Conservation (phyloP, 2,888 invertebrate species). For the Hypsopygia costalis region DNA sequence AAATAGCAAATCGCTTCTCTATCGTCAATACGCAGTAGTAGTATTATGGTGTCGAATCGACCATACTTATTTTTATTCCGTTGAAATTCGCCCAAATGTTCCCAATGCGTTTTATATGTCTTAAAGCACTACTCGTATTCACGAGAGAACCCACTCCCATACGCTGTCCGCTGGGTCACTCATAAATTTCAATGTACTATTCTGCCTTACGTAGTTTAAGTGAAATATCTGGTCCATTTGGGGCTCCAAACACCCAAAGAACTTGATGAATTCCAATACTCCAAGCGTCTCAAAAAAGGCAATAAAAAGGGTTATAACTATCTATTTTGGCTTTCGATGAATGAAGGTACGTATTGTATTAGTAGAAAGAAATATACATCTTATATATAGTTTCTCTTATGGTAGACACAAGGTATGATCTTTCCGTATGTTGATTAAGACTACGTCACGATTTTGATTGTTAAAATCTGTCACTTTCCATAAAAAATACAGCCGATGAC, state of each 20-base stretch:
- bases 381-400: too few relatives aligned
- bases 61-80: too few relatives aligned
- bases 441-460: too few relatives aligned
- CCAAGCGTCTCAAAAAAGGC: constrained; percentile 37
- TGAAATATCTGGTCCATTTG: constrained; percentile 68
- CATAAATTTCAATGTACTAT: constrained; percentile 70
- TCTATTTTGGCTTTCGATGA: background rate
- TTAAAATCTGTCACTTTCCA: too few relatives aligned
- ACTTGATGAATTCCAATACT: constrained; percentile 61
- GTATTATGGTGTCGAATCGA: too few relatives aligned
- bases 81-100: constrained; percentile 25
- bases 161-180: constrained; percentile 57
- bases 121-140: constrained; percentile 42
- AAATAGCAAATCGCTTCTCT: too few relatives aligned
- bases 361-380: too few relatives aligned
- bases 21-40: too few relatives aligned
- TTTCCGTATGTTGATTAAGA: too few relatives aligned
- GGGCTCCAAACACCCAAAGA: constrained; percentile 55
- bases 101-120: constrained; percentile 51
- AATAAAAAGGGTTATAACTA: constrained; percentile 9
- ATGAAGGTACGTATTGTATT: too few relatives aligned
- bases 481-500: too few relatives aligned
- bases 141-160: constrained; percentile 46
- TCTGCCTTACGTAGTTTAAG: constrained; percentile 63
- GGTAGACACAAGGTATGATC: too few relatives aligned